A percentile compares a stretch with the other conserved stretches of the same genome.
Conservation (phyloP, 2,888 invertebrate genomes). For the Platyscelio sp. region DNA sequence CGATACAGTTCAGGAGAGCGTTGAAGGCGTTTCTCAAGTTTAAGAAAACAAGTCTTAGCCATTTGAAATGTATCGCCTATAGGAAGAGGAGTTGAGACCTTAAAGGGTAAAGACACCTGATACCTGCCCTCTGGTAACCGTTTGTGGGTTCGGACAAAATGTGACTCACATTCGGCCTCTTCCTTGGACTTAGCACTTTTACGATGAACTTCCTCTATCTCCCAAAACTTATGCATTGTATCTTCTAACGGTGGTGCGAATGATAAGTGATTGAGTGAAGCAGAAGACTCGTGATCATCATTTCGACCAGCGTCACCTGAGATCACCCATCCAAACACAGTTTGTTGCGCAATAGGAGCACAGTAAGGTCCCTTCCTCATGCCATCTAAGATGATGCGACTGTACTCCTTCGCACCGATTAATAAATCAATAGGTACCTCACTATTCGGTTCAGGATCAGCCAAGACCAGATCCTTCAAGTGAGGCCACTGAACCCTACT, state of each 20-base stretch:
- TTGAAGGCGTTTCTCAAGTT: slow-evolving; percentile 39
- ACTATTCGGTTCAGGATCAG: neutral
- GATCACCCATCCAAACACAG: neutral
- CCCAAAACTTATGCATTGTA: slow-evolving; percentile 16
- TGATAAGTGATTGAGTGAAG: neutral
- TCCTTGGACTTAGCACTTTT: neutral
- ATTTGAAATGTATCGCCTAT: slow-evolving; percentile 17
- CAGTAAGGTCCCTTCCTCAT: neutral
- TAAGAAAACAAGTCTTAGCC: neutral
- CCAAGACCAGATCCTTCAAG: neutral
- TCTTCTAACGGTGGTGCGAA: neutral
- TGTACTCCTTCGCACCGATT: neutral
- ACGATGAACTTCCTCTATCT: slow-evolving; percentile 23
- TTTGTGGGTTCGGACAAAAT: slow-evolving; percentile 15
- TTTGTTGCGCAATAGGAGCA: neutral
- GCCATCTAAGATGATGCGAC: neutral
- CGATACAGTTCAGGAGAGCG: slow-evolving; percentile 63
- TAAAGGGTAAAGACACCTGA: slow-evolving; percentile 23
- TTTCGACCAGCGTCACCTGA: slow-evolving; percentile 1
- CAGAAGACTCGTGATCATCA: neutral
- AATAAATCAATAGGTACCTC: neutral
- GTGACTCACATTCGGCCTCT: slow-evolving; percentile 1
- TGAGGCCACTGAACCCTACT: neutral
- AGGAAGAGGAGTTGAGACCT: neutral
- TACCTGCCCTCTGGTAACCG: slow-evolving; percentile 8